Base-by-base conservation (phyloP, 2,113 vertebrate genomes). In the Indicator maculatus region DNA sequence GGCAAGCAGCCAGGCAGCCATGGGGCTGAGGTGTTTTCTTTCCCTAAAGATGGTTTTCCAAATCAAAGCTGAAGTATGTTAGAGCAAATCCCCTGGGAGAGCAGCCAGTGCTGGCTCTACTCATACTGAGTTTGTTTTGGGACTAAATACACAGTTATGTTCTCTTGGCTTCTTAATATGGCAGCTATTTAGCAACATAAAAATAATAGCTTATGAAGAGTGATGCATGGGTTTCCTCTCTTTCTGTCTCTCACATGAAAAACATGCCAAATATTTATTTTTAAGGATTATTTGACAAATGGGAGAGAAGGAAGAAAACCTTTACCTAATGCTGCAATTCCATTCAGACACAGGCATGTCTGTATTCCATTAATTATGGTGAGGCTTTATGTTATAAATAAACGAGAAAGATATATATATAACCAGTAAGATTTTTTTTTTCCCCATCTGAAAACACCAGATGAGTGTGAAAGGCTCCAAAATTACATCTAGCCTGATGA, bases 181-280 rank as follows among this genome's bases (percentile, higher is more conserved):
- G 89, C 30, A n/a, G 27, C 84, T 94, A 60, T 83, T 89, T 87
- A 60, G 53, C 64, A 66, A 83, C 70, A 76, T 63, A 76, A 91
- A 88, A 90, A 88, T 74, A 96, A 94, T 92, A 84, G 36, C 36
- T 76, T 59, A 14, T 69, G 66, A 60, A 82, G 66, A 84, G 66
- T 33, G 74, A 60, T 63, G 55, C 26, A 39, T 69, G 50, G 50
- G 36, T 93, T 86, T 92, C 55, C 55, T 84, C 66, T 90, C 31
- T 71, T 79, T 90, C 71, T 76, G 8, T 80, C 36, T 70, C 27
- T 55, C 56, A 27, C 75, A 47, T 52, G 36, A 66, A 90, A 84
- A 78, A 63, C 55, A 85, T 7, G 14, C 23, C 67, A 92, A 92
- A 73, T 89, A 76, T 76, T 89, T 92, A 59, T 65, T 91, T 96